Evolutionary conservation across 2,888 invertebrate genomes (phyloP).

Genomic region (Clusia tigrina): DNA sequence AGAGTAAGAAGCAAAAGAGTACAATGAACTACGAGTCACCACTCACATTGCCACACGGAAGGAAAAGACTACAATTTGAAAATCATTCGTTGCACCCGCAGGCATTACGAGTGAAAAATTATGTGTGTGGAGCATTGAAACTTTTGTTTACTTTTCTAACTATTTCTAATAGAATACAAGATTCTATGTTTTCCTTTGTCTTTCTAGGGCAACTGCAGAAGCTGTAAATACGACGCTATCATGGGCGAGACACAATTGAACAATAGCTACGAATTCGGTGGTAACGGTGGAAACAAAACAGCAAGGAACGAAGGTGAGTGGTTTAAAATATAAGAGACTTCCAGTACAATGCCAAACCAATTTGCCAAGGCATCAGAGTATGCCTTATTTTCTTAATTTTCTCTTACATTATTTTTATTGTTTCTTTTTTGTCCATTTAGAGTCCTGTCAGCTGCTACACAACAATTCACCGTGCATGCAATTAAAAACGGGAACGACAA

Average conservation of each 20-base stretch:
- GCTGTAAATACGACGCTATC: conserved; percentile 62
- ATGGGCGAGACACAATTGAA: conserved; percentile 56
- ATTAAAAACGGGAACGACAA: conserved; percentile 39
- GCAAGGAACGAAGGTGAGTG: conserved; percentile 60
- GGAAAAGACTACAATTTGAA: no score
- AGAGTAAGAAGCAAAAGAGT: no score
- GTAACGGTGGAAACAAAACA: conserved; percentile 37
- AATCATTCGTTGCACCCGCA: no score
- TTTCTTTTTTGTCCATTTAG: conserved; percentile 39
- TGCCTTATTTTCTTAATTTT: not conserved
- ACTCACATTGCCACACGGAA: no score
- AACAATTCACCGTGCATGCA: conserved; percentile 50
- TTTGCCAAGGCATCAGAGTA: conserved; percentile 1
- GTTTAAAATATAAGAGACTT: no score
- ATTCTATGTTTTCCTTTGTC: not conserved
- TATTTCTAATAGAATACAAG: no score
- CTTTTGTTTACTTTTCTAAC: no score
- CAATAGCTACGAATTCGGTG: conserved; percentile 55
- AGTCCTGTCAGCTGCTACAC: conserved; percentile 62
- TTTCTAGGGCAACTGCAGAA: conserved; percentile 58
- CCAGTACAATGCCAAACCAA: not conserved
- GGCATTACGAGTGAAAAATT: no score
- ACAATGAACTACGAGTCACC: no score
- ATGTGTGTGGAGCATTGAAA: no score
- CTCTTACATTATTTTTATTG: not conserved